Conservation (phyloP, 2,113 vertebrate genomes). For the Aviceda subcristata region DNA sequence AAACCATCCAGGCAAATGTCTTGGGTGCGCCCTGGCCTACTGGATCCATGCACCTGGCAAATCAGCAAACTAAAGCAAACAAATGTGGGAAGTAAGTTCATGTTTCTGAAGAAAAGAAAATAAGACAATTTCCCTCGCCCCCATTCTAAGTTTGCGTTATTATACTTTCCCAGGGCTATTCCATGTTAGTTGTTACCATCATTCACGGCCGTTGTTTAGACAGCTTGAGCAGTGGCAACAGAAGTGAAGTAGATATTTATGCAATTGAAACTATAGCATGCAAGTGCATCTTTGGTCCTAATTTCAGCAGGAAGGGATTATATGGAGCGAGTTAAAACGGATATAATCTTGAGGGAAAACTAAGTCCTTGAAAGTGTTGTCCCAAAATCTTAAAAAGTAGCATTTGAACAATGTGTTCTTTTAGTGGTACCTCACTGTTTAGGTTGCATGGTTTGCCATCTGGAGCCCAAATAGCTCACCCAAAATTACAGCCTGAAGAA, state of each 20-base stretch:
- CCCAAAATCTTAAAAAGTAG: background rate
- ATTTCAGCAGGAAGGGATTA: conserved; percentile 28
- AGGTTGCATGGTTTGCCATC: background rate
- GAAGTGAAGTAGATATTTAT: conserved; percentile 75
- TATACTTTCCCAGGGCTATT: conserved; percentile 86
- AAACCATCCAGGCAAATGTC: conserved; percentile 61
- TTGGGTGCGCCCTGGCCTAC: conserved; percentile 48
- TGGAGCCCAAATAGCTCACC: background rate
- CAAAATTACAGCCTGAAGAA: background rate
- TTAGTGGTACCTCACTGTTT: background rate
- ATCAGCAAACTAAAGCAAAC: conserved; percentile 78
- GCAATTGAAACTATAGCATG: conserved; percentile 45
- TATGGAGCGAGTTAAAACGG: background rate
- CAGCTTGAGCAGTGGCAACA: conserved; percentile 81
- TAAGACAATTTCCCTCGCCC: conserved; percentile 74
- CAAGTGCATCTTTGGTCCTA: conserved; percentile 53
- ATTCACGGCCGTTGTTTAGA: conserved; percentile 81
- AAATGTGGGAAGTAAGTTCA: conserved; percentile 78
- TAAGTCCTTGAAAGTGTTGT: background rate
- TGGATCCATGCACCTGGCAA: conserved; percentile 74
- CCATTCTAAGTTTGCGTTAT: conserved; percentile 73
- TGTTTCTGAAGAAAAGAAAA: conserved; percentile 81
- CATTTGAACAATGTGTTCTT: background rate
- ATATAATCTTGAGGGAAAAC: background rate
- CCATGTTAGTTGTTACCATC: conserved; percentile 78